Percentiles rank a stretch among this genome's conserved stretches.
Conservation (phyloP, 1,140 invertebrate species). For the Megalonaias nervosa region DNA sequence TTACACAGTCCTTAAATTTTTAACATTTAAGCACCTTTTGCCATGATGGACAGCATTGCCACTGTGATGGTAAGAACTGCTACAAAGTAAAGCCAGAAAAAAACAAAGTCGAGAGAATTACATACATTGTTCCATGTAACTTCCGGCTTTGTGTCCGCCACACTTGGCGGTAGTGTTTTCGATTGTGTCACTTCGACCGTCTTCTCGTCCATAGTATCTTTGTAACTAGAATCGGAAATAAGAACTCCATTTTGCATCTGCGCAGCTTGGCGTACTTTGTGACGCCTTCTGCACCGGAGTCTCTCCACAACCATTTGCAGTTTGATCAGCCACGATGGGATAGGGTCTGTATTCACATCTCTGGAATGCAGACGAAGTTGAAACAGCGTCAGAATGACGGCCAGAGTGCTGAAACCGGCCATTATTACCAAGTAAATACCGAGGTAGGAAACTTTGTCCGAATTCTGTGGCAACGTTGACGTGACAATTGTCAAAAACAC, state of each 20-base stretch:
- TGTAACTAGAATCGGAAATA: neutral
- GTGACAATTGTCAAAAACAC: conserved; percentile 45
- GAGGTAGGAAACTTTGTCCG: conserved; percentile 32
- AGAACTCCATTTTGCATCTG: neutral
- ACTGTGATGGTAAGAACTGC: too few relatives aligned
- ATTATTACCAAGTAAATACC: conserved; percentile 24
- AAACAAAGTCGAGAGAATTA: conserved; percentile 29
- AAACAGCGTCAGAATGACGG: conserved; percentile 7
- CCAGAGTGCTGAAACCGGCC: conserved; percentile 9
- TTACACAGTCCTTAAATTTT: too few relatives aligned
- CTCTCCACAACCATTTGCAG: neutral
- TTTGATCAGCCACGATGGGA: neutral
- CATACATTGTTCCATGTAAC: conserved; percentile 25
- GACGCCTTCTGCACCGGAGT: neutral
- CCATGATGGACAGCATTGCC: too few relatives aligned
- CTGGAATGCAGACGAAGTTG: conserved; percentile 25
- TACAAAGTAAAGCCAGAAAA: conserved; percentile 30
- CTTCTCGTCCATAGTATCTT: conserved; percentile 2
- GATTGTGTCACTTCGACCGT: conserved; percentile 4
- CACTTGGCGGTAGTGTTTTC: neutral
- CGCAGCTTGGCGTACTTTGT: neutral
- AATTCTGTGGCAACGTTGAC: conserved; percentile 34
- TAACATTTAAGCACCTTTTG: too few relatives aligned
- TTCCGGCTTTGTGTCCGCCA: neutral
- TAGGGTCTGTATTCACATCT: neutral